phyloP scores from a whole-genome alignment of 2,797 vertebrate species.

The Protonibea diacanthus region DNA sequence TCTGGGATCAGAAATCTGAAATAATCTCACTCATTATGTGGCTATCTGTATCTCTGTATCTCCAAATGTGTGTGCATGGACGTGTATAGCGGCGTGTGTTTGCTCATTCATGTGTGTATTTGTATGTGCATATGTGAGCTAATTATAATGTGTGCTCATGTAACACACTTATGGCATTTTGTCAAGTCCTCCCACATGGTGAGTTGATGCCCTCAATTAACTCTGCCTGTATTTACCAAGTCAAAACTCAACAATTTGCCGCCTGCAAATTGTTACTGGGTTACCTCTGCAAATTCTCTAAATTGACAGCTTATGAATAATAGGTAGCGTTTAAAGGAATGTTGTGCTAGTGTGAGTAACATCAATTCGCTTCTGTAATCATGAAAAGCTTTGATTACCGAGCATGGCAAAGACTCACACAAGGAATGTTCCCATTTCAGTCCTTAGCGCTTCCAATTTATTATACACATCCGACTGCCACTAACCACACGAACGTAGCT shows the following conservation, averaged over 20 bases:
- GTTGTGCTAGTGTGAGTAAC: constrained; percentile 76
- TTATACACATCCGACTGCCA: constrained; percentile 49
- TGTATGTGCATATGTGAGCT: constrained; percentile 62
- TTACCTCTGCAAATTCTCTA: constrained; percentile 80
- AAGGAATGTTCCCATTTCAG: constrained; percentile 67
- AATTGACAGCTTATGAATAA: constrained; percentile 87
- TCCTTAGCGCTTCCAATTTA: constrained; percentile 65
- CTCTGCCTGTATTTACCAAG: constrained; percentile 80
- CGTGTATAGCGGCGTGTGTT: constrained; percentile 11
- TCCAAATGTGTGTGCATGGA: constrained; percentile 41
- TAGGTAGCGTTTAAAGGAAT: constrained; percentile 79
- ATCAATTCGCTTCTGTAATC: constrained; percentile 78
- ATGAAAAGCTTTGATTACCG: constrained; percentile 79
- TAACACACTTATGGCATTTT: constrained; percentile 80
- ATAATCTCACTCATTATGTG: constrained; percentile 70
- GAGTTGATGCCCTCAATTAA: constrained; percentile 83
- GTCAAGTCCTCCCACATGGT: constrained; percentile 84
- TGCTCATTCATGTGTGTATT: constrained; percentile 36
- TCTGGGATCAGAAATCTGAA: constrained; percentile 64
- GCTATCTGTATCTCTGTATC: constrained; percentile 48
- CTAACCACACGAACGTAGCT: constrained; percentile 33
- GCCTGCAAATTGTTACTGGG: constrained; percentile 76
- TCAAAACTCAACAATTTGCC: constrained; percentile 79
- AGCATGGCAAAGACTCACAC: constrained; percentile 62
- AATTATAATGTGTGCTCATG: constrained; percentile 74